Evolutionary conservation across 2,113 vertebrate species (phyloP), one percentile per base, ranked within the genome.

Genomic region (Hepsetus odoe): DNA sequence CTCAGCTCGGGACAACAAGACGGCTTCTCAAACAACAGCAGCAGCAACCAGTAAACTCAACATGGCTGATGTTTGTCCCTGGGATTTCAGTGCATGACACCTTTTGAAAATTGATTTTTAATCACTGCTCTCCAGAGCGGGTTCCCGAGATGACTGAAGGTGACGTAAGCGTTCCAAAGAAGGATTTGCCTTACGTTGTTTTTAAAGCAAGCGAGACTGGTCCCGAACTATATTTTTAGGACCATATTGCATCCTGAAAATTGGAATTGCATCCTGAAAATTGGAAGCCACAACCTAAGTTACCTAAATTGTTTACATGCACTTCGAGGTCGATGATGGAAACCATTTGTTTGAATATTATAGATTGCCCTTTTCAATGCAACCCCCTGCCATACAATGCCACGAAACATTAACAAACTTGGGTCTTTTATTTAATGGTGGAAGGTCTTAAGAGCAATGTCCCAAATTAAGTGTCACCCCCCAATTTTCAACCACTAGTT

Each of bases 71-170:
- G 89, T 91, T 77, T 94, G 91, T 72, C 93, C 93, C 30, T 93
- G 94, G 94, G 90, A 95, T 90, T 95, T 93, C 73, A 83, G 72
- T 65, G 89, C 86, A 81, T 94, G 89, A 91, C 82, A 84, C 72
- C 51, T 55, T 55, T 55, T 22, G 22, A 55, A 55, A 55, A 55
- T 20, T 69, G 85, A 76, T 85, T 87, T 84, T 18, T 83, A 81
- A 59, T 33, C 84, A 81, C 80, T 68, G 75, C 58, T 80, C 46
- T 75, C 30, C 44, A 76, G 75, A 53, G 5, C 24, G 33, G 24
- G 24, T 68, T 65, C 55, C 20, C 49, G 16, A 53, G 53, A 77
- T 74, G 5, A 70, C 53, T 35, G 46, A 55, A 53, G 32, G 72
- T 56, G 62, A 79, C 18, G 4, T 79, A 30, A 30, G 56, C 10